These are phyloP conservation scores for Thecocarcelia acutangulata DNA, from an alignment of 2,888 invertebrate genomes.

Conservation along the genomic window DNA sequence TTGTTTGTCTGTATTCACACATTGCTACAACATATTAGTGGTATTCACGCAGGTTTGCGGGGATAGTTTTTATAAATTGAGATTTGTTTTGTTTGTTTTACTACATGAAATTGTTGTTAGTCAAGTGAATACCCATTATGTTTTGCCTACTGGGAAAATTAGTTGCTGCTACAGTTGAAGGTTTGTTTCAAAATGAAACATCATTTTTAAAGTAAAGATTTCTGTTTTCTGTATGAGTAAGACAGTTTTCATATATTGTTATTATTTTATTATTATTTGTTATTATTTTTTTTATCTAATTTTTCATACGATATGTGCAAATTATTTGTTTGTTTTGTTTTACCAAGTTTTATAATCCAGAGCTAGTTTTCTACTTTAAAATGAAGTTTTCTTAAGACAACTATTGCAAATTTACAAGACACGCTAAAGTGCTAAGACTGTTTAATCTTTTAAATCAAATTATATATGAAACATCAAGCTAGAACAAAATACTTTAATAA, in stretches of 20 bases:
- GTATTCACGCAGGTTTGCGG: constrained; percentile 17
- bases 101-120: background rate
- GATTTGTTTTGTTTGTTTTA: too few relatives aligned
- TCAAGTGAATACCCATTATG: constrained; percentile 43
- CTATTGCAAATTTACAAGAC: too few relatives aligned
- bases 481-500: too few relatives aligned
- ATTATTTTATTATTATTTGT: background rate
- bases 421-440: too few relatives aligned
- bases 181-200: constrained; percentile 1
- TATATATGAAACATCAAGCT: too few relatives aligned
- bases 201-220: background rate
- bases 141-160: constrained; percentile 38
- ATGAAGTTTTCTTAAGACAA: too few relatives aligned
- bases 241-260: background rate
- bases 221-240: background rate
- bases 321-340: constrained; percentile 15
- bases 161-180: constrained; percentile 33
- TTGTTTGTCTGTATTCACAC: constrained; percentile 51
- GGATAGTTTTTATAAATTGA: background rate
- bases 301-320: constrained; percentile 37
- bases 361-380: too few relatives aligned
- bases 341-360: background rate
- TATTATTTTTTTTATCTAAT: background rate
- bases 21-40: constrained; percentile 29
- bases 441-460: too few relatives aligned